Conservation (phyloP, 2,888 invertebrate genomes). For the Sinelater perroti region DNA sequence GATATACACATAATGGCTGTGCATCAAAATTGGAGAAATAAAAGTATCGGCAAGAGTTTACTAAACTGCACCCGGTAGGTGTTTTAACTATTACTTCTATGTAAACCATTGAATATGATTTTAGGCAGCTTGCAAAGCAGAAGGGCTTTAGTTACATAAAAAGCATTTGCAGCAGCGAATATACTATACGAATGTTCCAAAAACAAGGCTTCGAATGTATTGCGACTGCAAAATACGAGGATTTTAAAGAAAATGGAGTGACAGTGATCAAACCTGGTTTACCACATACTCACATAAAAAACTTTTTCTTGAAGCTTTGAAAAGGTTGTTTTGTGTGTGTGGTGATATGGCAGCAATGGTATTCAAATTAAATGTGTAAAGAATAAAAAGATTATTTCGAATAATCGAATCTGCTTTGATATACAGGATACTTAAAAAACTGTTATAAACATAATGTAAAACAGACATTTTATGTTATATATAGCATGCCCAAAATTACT, state of each 20-base stretch:
- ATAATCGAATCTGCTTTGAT: too few relatives aligned
- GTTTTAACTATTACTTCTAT: background rate
- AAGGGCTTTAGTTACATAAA: constrained; percentile 68
- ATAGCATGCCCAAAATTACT: too few relatives aligned
- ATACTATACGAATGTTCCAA: constrained; percentile 73
- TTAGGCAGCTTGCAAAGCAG: constrained; percentile 69
- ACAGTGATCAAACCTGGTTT: constrained; percentile 61
- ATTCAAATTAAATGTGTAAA: too few relatives aligned
- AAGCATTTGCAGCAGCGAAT: constrained; percentile 68
- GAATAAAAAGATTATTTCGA: too few relatives aligned
- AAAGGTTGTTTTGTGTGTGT: too few relatives aligned
- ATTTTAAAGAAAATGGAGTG: constrained; percentile 66
- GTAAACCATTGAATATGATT: constrained; percentile 41
- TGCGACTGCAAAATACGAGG: constrained; percentile 66
- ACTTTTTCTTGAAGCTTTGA: too few relatives aligned
- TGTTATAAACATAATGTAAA: too few relatives aligned
- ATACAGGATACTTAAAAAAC: too few relatives aligned
- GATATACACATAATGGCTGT: too few relatives aligned
- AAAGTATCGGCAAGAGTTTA: background rate
- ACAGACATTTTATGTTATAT: too few relatives aligned
- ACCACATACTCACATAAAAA: constrained; percentile 45
- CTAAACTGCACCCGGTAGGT: background rate
- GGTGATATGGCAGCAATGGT: too few relatives aligned
- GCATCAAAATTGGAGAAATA: constrained; percentile 1
- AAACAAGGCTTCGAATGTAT: constrained; percentile 71